These are phyloP conservation scores for Agrenia bidenticulata DNA, from an alignment of 2,888 invertebrate genomes.

Conservation along the genomic window DNA sequence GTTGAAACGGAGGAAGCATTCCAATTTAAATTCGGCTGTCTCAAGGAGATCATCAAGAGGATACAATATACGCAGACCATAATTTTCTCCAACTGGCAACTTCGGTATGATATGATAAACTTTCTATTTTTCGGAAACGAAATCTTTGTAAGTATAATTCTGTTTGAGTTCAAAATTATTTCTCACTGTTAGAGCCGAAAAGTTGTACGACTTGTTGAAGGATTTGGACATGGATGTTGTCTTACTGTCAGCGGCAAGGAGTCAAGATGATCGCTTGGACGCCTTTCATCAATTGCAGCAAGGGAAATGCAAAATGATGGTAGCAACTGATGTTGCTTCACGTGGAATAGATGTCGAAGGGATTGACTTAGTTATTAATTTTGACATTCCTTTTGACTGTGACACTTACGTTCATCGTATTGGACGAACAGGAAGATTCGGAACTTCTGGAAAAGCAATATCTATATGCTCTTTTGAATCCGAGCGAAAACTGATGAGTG, in stretches of 20 bases:
- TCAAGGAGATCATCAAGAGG: slow-evolving; percentile 39
- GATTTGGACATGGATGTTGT: slow-evolving; percentile 75
- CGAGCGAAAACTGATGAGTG: neutral
- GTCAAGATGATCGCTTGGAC: slow-evolving; percentile 73
- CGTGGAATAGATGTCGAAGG: slow-evolving; percentile 93
- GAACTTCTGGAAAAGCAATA: slow-evolving; percentile 77
- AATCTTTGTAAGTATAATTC: neutral
- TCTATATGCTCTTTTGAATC: slow-evolving; percentile 60
- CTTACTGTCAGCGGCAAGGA: slow-evolving; percentile 75
- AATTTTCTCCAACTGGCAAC: slow-evolving; percentile 86
- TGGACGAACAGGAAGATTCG: slow-evolving; percentile 92
- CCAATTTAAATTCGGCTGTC: slow-evolving; percentile 34
- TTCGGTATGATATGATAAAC: slow-evolving; percentile 58
- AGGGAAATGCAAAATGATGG: slow-evolving; percentile 78
- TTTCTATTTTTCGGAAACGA: slow-evolving; percentile 5
- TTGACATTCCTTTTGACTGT: slow-evolving; percentile 77
- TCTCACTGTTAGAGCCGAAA: slow-evolving; percentile 66
- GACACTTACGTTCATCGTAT: slow-evolving; percentile 91
- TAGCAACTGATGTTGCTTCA: slow-evolving; percentile 83
- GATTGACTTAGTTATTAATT: slow-evolving; percentile 89
- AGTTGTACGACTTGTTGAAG: slow-evolving; percentile 70
- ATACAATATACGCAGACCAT: slow-evolving; percentile 85
- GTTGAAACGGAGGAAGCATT: slow-evolving; percentile 35
- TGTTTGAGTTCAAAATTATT: neutral
- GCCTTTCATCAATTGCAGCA: slow-evolving; percentile 75